Base-by-base conservation (phyloP, 2,113 vertebrate genomes). In the Aythya baeri region DNA sequence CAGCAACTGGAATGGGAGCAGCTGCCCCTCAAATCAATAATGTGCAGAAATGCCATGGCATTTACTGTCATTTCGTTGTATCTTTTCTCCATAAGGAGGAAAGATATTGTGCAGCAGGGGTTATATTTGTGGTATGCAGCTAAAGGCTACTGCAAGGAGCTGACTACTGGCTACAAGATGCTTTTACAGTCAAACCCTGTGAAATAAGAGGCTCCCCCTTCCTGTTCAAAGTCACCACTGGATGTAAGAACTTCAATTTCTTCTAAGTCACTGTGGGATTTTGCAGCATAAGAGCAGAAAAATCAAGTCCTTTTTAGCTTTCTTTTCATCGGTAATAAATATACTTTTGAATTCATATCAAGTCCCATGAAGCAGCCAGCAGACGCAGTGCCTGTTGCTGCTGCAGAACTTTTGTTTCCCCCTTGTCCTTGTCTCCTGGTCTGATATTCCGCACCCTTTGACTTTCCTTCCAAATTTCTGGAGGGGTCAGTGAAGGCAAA, bases 381-480 rank as follows among this genome's bases (percentile, higher is more conserved):
- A 91, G 25, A 27, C 2, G 2, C 27, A 36, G 41, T 25, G 63
- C 63, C 72, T 89, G 38, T 78, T 94, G 65, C 59, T 38, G 54
- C 61, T 5, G 6, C 10, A 62, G n/a, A 79, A 84, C 26, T 44
- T 62, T 72, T 49, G 11, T 61, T 70, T 91, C 22, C 76, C 18
- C 43, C 15, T n/a, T 41, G 22, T 73, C 67, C 2, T 34, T 13
- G 50, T 8, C 46, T 84, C 38, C 41, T 27, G 8, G 21, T 76
- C 55, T 0, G 0, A 43, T 55, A 31, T 85, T 50, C 70, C 49
- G 11, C 29, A 79, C 55, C 17, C 18, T 16, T 59, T 3, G 0
- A 52, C 59, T 80, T 67, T n/a, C 50, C 77, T 27, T 85, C 72
- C 57, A 71, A 4, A 90, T 71, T 62, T 77, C 52, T 86, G 34